Base-by-base conservation (phyloP, 2,888 invertebrate species). In the Pammene aurita region DNA sequence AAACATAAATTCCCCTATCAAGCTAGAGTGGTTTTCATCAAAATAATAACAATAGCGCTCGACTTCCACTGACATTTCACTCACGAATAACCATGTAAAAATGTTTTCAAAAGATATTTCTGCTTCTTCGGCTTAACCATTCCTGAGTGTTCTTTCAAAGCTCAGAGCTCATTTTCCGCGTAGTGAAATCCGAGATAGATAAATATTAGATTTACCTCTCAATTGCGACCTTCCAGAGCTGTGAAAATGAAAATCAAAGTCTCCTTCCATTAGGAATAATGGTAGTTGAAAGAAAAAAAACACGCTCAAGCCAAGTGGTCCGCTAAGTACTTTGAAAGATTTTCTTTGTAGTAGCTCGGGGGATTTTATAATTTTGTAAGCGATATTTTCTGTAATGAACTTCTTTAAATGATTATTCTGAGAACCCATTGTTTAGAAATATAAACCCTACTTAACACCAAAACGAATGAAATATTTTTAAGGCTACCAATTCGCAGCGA, bases 281-380 rank as follows among this genome's bases (percentile, higher is more conserved):
- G 68, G 68, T 68, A 68, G 68, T 63, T 38, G 63, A 68, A 68
- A 65, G 65, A 69, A 69, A 69, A 26, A 26, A 69, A 69, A 65
- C 60, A 69, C 13, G 46, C n/a, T 38, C 52, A 46, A 65, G 65
- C 65, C 69, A 69, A 69, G 69, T 69, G 60, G 68, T 65, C 60
- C 54, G 64, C 65, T 69, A 60, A 69, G 69, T 69, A 69, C 69
- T 69, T 69, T 60, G 58, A 69, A 69, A 69, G 69, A 69, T 69
- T 65, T 69, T 65, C 69, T 69, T 69, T 69, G 69, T 69, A 55
- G 58, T 54, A 64, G 58, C 60, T 69, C 16, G 16, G 64, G 18
- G 65, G 60, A 55, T 55, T 65, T 69, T 65, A 69, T 69, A 65
- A 69, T 65, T 65, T 41, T 55, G 64, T 60, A 60, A 60, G 48